A percentile compares a stretch with the other conserved stretches of the same genome.
Evolutionary conservation across 2,113 vertebrate genomes (phyloP).

Genomic region (Gobio gobio): DNA sequence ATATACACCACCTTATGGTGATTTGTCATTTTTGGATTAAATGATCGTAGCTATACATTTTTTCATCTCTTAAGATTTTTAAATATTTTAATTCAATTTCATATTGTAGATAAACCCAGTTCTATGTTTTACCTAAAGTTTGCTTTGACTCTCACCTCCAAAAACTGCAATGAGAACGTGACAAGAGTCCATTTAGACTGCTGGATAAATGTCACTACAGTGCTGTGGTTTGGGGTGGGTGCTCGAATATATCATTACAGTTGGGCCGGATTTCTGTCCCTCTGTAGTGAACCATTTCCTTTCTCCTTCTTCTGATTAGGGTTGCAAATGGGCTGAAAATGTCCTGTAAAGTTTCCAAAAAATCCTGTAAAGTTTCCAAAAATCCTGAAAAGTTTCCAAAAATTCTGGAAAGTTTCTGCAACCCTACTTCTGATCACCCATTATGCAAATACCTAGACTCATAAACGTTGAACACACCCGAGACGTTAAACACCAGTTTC

Average conservation of each 20-base stretch:
- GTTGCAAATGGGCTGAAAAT: no score
- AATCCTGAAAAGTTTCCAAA: no score
- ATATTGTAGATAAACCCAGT: neutral
- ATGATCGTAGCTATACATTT: neutral
- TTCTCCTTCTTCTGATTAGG: constrained; percentile 18
- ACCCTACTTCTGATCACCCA: neutral
- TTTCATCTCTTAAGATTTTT: neutral
- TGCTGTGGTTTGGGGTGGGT: constrained; percentile 19
- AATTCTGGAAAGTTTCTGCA: no score
- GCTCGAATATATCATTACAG: neutral
- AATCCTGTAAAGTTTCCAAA: no score
- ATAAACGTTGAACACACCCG: neutral
- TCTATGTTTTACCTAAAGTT: neutral
- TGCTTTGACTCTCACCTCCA: neutral
- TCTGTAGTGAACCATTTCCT: neutral
- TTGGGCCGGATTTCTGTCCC: neutral
- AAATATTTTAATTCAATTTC: neutral
- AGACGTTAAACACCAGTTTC: neutral
- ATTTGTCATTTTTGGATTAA: neutral
- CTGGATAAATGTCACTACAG: constrained; percentile 9
- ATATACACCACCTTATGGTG: neutral
- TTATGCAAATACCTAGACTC: neutral
- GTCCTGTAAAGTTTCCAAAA: no score
- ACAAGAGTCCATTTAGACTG: neutral
- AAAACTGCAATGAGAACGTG: neutral